Evolutionary conservation across 2,797 vertebrate genomes (phyloP), one percentile per base, ranked within the genome.

Genomic region (Schizopygopsis pylzovi): DNA sequence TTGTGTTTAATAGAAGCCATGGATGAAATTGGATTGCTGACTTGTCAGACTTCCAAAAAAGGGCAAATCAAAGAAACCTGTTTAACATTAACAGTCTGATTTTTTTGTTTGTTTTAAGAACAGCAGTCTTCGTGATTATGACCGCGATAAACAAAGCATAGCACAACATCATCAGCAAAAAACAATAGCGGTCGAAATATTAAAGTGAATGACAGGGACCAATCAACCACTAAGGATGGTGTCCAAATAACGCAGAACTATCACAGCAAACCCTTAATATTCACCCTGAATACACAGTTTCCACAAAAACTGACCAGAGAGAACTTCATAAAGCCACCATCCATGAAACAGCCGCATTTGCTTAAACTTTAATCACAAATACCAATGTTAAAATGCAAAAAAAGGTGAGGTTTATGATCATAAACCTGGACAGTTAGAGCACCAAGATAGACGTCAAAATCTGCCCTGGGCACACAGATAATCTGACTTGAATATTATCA

Each of bases 11-110:
- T 15, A 65, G 3, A 16, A 33, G 28, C 6, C 12, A 15, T 65
- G 28, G 63, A 37, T 37, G 28, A 37, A 67, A 67, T 67, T 7
- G 63, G 15, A 67, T 67, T 37, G 65, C 33, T 18, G 33, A 18
- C 28, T 67, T 67, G 63, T 37, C 28, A 67, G 63, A 67, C 28
- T 67, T 67, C 63, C 65, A 37, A 37, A 67, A 67, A 67, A 67
- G 15, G 11, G 1, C 15, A 67, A 67, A 67, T 67, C 65, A 33
- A 67, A 33, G 33, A 67, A 67, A 37, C 16, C 65, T 67, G 65
- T 67, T 67, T 67, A 67, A 67, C 33, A 67, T 67, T 67, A 67
- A 37, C 65, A 37, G 65, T 37, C 33, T 68, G 16, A 39, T 68
- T 68, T 65, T 68, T 39, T 18, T 33, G 65, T 18, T 33, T 33